These are phyloP conservation scores for Enteromius radiatus DNA, from an alignment of 2,797 vertebrate genomes.

Conservation along the genomic window DNA sequence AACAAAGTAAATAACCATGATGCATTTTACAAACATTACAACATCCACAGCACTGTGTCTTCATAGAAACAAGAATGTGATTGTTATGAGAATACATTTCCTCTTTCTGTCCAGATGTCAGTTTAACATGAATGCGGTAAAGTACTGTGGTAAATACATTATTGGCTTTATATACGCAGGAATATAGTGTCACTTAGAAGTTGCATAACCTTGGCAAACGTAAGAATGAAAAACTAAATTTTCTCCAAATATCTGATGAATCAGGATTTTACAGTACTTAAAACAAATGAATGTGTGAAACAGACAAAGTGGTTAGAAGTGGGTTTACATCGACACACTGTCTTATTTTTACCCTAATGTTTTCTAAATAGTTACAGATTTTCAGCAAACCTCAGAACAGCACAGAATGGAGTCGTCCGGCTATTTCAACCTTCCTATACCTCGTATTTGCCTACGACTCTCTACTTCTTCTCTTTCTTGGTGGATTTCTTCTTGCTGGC, in stretches of 20 bases:
- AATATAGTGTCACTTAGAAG: conserved; percentile 42
- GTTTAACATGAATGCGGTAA: conserved; percentile 32
- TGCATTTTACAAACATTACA: conserved; percentile 25
- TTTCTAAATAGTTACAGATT: not conserved
- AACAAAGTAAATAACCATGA: not conserved
- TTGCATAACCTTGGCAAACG: conserved; percentile 42
- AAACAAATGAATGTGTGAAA: conserved; percentile 23
- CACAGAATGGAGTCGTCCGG: conserved; percentile 1
- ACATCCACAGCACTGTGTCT: conserved; percentile 37
- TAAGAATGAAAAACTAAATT: conserved; percentile 12
- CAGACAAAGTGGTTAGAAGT: not conserved
- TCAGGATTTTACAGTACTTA: conserved; percentile 45
- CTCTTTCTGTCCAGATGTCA: conserved; percentile 17
- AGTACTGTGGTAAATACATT: conserved; percentile 49
- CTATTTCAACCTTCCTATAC: conserved; percentile 1
- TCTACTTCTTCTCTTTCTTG: conserved; percentile 97
- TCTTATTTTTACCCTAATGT: not conserved
- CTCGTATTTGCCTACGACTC: conserved; percentile 30
- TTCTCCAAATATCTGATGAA: not conserved
- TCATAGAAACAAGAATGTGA: conserved; percentile 36
- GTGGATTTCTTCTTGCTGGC: conserved; percentile 98
- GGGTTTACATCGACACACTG: not conserved
- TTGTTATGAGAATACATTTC: conserved; percentile 33
- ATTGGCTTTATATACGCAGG: conserved; percentile 51
- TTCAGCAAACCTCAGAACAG: conserved; percentile 32